A percentile compares a stretch with the other conserved stretches of the same genome.
Conservation (phyloP, 2,113 vertebrate species). For the Lynx canadensis region DNA sequence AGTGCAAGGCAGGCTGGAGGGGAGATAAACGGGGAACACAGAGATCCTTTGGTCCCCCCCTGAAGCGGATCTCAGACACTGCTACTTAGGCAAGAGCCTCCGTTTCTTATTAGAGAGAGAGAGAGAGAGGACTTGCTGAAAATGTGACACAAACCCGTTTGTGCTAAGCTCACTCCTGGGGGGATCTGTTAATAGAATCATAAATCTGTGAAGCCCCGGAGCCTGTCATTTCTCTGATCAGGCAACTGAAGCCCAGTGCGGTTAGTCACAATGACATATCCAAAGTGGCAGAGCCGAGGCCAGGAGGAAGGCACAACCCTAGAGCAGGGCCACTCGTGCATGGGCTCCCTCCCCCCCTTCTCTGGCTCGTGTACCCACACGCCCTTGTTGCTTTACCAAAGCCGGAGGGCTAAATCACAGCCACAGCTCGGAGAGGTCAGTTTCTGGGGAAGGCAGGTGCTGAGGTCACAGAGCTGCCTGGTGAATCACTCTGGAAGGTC, state of each 20-base stretch:
- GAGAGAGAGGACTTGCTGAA: not conserved
- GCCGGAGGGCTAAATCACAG: not conserved
- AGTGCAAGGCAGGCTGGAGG: not conserved
- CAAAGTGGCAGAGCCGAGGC: not conserved
- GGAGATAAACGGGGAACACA: not conserved
- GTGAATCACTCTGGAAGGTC: not conserved
- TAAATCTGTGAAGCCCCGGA: not conserved
- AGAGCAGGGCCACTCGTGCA: not conserved
- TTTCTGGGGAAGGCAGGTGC: not conserved
- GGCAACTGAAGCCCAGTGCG: not conserved
- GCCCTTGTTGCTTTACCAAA: not conserved
- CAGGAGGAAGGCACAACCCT: not conserved
- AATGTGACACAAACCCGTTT: not conserved
- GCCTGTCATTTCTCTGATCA: not conserved
- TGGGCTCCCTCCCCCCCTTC: rapidly evolving
- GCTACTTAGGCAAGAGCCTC: not conserved
- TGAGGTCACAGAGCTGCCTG: not conserved
- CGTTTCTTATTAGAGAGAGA: not conserved
- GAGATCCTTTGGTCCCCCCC: not conserved
- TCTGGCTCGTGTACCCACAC: not conserved
- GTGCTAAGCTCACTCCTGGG: not conserved
- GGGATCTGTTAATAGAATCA: not conserved
- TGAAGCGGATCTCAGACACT: not conserved
- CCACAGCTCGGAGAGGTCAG: not conserved
- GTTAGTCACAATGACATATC: not conserved